Conservation (phyloP, 2,797 vertebrate genomes). For the Acrossocheilus wenchowensis region DNA sequence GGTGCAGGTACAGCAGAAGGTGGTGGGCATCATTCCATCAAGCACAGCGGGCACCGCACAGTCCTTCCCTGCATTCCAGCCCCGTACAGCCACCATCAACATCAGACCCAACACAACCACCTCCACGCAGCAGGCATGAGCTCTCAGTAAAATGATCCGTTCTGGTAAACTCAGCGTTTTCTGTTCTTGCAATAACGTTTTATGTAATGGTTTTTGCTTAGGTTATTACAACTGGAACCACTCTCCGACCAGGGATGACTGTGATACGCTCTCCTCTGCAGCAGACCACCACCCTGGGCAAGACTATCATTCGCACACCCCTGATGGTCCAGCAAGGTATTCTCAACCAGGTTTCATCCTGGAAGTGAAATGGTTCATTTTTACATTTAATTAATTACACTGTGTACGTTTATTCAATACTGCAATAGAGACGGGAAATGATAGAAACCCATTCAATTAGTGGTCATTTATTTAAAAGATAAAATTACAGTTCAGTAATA, state of each 20-base stretch:
- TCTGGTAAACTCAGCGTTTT: not conserved
- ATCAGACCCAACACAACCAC: slow-evolving; percentile 88
- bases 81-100: slow-evolving; percentile 91
- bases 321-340: slow-evolving; percentile 89
- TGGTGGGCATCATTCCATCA: slow-evolving; percentile 94
- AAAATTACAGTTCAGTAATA: too few species aligned
- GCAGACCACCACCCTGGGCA: slow-evolving; percentile 80
- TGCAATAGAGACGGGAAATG: not conserved
- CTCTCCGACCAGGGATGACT: slow-evolving; percentile 82
- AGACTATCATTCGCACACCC: slow-evolving; percentile 84
- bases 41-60: slow-evolving; percentile 88
- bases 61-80: slow-evolving; percentile 95
- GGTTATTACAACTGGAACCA: slow-evolving; percentile 79
- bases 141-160: not conserved
- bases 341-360: slow-evolving; percentile 61
- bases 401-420: not conserved
- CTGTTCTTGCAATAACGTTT: not conserved
- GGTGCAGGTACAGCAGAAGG: slow-evolving; percentile 93
- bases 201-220: slow-evolving; percentile 60
- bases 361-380: not conserved
- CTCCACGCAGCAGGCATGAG: slow-evolving; percentile 78
- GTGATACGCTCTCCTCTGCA: slow-evolving; percentile 82
- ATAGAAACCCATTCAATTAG: not conserved
- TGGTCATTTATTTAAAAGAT: not conserved
- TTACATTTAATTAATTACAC: not conserved